phyloP scores from a whole-genome alignment of 2,113 vertebrate genomes.

The Argyrosomus japonicus region DNA sequence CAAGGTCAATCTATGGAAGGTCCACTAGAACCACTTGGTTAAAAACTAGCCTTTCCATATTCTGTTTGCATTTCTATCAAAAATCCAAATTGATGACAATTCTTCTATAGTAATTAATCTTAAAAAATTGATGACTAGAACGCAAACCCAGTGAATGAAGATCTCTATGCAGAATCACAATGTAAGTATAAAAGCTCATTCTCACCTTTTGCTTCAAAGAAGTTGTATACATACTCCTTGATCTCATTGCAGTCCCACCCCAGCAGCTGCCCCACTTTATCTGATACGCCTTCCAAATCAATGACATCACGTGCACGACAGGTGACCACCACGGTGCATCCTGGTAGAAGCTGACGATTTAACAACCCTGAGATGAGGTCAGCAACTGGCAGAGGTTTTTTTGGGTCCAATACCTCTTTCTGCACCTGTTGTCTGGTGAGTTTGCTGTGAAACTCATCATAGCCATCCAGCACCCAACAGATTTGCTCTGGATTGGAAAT shows the following conservation, averaged over 20 bases:
- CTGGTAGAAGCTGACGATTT: slow-evolving; percentile 85
- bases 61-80: too few relatives aligned
- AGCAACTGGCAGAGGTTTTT: slow-evolving; percentile 68
- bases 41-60: neutral
- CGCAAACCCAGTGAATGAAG: neutral
- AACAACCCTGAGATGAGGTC: slow-evolving; percentile 87
- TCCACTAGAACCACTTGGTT: neutral
- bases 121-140: too few relatives aligned
- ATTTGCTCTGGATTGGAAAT: slow-evolving; percentile 81
- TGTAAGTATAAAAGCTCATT: neutral
- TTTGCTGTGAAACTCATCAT: slow-evolving; percentile 87
- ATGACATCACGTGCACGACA: slow-evolving; percentile 85
- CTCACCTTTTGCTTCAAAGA: slow-evolving; percentile 81
- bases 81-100: too few relatives aligned
- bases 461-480: slow-evolving; percentile 92
- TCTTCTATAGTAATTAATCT: too few relatives aligned
- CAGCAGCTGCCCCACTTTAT: slow-evolving; percentile 84
- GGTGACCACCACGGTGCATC: slow-evolving; percentile 90
- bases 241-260: slow-evolving; percentile 85
- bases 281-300: slow-evolving; percentile 73
- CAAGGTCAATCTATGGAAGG: neutral
- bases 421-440: slow-evolving; percentile 37
- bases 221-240: slow-evolving; percentile 84
- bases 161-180: neutral
- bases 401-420: slow-evolving; percentile 9